Base-by-base conservation (phyloP, 1,140 invertebrate species). In the Temnothorax longispinosus region DNA sequence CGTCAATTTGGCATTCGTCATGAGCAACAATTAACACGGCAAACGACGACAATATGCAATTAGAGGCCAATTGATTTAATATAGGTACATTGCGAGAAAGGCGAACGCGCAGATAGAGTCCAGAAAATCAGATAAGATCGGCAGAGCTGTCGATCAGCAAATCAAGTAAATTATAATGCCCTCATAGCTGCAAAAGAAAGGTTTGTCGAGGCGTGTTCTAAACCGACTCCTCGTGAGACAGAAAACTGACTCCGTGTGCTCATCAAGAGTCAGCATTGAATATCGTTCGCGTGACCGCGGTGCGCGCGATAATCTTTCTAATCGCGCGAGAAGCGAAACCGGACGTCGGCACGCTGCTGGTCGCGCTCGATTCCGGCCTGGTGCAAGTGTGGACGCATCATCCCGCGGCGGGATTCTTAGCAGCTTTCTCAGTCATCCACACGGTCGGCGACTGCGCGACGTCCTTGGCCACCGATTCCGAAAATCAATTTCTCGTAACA, bases 331-430 rank as follows among this genome's bases (percentile, higher is more conserved):
- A 95, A 44, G 92, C 95, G 91, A 89, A 89, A 75, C 94, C 95
- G 92, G 88, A 96, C 69, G 94, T 96, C 62, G 97, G 97, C n/a
- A 97, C 96, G 21, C 91, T 97, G 5, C 91, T 97, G 64, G 94
- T 97, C 0, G 95, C 97, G 0, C 90, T 97, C 60, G 97, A 97
- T 91, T 97, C 97, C 64, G 97, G 97, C 0, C 92, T 95, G 13
- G 95, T 97, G 64, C 97, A 97, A 94, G 95, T 96, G 1, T 98
- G 97, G 97, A 97, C 97, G 11, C 97, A 97, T 93, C 97, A 97
- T 91, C 94, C 96, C n/a, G 95, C 94, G 5, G 97, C 96, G n/a
- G 96, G 96, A 18, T 97, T 96, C 92, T 93, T 97, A 64, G 95
- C 95, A 32, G 94, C 96, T 2, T 97, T 97, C 91, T 95, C 95